Evolutionary conservation across 2,113 vertebrate species (phyloP).

Genomic region (Casuarius casuarius): DNA sequence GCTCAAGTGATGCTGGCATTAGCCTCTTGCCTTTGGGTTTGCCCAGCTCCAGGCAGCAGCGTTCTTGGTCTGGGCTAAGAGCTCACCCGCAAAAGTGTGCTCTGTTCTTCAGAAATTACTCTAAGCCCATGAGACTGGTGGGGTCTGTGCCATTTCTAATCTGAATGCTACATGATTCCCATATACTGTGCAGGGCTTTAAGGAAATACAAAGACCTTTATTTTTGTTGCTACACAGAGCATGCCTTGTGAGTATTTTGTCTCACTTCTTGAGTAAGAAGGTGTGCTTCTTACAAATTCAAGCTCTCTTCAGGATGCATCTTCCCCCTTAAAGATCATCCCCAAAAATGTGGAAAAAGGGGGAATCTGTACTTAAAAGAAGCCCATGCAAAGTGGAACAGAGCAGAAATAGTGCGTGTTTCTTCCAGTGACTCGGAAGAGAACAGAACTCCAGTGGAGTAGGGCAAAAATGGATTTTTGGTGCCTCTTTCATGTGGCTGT

Average conservation of each 20-base stretch:
- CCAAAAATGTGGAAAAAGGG: neutral
- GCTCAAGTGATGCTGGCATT: neutral
- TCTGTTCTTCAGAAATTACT: neutral
- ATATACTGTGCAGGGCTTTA: neutral
- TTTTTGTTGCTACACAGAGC: neutral
- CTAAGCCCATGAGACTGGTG: neutral
- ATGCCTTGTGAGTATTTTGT: neutral
- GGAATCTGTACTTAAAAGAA: neutral
- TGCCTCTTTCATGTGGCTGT: neutral
- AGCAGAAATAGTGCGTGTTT: neutral
- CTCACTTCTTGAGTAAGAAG: neutral
- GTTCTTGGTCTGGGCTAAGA: neutral
- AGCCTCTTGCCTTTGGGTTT: rapidly evolving
- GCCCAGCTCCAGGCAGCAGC: neutral
- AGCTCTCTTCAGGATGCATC: neutral
- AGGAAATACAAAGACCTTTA: neutral
- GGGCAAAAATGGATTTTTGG: neutral
- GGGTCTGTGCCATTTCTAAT: neutral
- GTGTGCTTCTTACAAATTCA: neutral
- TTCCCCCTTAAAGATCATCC: neutral
- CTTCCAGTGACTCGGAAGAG: neutral
- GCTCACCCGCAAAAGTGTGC: neutral
- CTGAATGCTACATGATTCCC: neutral
- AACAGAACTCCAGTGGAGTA: neutral
- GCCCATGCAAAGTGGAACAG: neutral